Base-by-base conservation (phyloP, 2,888 invertebrate genomes). In the Catocala sponsa region DNA sequence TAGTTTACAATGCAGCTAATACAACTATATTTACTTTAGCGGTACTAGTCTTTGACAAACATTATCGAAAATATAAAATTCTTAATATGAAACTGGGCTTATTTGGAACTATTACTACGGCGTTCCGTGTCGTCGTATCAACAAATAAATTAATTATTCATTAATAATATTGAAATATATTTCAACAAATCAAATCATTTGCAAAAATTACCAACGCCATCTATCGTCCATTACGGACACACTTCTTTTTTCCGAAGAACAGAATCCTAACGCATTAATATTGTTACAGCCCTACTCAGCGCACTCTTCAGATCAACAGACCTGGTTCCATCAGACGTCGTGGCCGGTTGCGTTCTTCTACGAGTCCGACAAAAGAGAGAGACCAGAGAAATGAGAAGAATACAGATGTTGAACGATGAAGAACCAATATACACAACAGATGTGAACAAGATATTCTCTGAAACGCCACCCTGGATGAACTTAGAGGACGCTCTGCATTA, bases 301-400 rank as follows among this genome's bases (percentile, higher is more conserved):
- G 96, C 97, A 2, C 94, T 98, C 66, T 98, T 98, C 88, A 95
- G 98, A 79, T 97, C 97, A 70, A 96, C 97, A 6, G 98, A 98
- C 89, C 91, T 98, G 46, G 98, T 98, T 0, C 97, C 98, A 0
- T 97, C 98, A 0, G 99, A 98, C 87, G 96, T 98, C 12, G 96
- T 98, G 59, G 98, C 98, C 10, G 98, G 98, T 10, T 96, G 98
- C 79, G 96, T 98, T 25, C 95, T 98, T n/a, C 95, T 98, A 5
- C 95, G 97, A 74, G 96, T 97, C 4, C 95, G 97, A 58, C 97
- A 97, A 83, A 97, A 97, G 83, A 91, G 96, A 11, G 97, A 97
- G 81, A 96, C 96, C 0, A 92, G 97, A 69, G 97, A 97, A 85
- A 95, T 96, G 92, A 89, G 96, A 43, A 93, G 97, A 70, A 95